phyloP scores from a whole-genome alignment of 2,113 vertebrate species.

The Bubo scandiacus region DNA sequence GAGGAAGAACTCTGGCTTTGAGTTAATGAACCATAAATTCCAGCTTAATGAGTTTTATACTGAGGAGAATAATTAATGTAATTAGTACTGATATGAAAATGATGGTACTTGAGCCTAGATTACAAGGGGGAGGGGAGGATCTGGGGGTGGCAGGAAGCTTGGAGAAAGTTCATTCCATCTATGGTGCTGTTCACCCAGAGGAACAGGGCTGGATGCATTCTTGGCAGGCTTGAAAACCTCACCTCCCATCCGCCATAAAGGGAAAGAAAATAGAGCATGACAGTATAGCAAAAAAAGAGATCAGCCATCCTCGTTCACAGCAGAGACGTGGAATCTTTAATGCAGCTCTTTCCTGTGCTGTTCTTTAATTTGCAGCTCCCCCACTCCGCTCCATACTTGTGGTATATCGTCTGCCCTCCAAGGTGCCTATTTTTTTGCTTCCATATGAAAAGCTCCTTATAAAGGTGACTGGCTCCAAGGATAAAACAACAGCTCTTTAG shows the following conservation, averaged over 20 bases:
- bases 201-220: conserved; percentile 30
- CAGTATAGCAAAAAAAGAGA: background rate
- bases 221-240: conserved; percentile 43
- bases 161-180: background rate
- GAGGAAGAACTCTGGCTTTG: background rate
- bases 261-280: conserved; percentile 32
- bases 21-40: conserved; percentile 58
- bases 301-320: background rate
- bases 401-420: background rate
- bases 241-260: conserved; percentile 19
- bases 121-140: background rate
- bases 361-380: background rate
- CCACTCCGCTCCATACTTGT: background rate
- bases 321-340: background rate
- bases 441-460: background rate
- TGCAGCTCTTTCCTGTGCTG: background rate
- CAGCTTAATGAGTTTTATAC: conserved; percentile 64
- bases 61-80: conserved; percentile 72
- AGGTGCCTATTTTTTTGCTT: background rate
- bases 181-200: background rate
- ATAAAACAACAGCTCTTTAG: background rate
- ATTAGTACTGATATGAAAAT: conserved; percentile 65
- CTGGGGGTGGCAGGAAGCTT: background rate
- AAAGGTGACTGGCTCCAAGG: background rate
- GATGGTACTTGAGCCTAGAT: conserved; percentile 7